Base-by-base conservation (phyloP, 2,888 invertebrate species). In the Pycnomerus fuliginosus region DNA sequence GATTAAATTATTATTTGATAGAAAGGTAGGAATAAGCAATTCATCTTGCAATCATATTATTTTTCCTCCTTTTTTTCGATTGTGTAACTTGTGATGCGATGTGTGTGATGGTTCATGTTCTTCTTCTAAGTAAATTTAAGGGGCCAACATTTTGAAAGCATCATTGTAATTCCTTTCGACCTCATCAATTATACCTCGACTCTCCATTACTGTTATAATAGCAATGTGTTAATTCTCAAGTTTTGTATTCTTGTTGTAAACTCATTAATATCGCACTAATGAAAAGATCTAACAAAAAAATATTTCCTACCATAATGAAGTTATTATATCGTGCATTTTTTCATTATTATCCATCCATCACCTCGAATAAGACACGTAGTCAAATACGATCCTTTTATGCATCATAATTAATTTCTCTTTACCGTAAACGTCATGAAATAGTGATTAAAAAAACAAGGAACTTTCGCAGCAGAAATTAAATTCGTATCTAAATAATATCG, bases 1-100 rank as follows among this genome's bases (percentile, higher is more conserved):
- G 56, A 58, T 58, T 58, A 56, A 57, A 57, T 58, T 58, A 58
- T 56, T 53, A 55, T 55, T 52, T 51, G 41, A 48, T 39, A 52
- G 34, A 37, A 45, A n/a, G n/a, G n/a, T n/a, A n/a, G n/a, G n/a
- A n/a, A n/a, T n/a, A n/a, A n/a, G n/a, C n/a, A n/a, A n/a, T n/a
- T n/a, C n/a, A n/a, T n/a, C n/a, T n/a, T n/a, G n/a, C n/a, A n/a
- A n/a, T n/a, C n/a, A n/a, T n/a, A n/a, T n/a, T n/a, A n/a, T n/a
- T n/a, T n/a, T n/a, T n/a, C n/a, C n/a, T n/a, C n/a, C n/a, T n/a
- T n/a, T n/a, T n/a, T n/a, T n/a, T n/a, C n/a, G n/a, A n/a, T n/a
- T n/a, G n/a, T n/a, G n/a, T n/a, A n/a, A n/a, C n/a, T n/a, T n/a
- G n/a, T n/a, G n/a, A n/a, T n/a, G n/a, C n/a, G n/a, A n/a, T n/a